Evolutionary conservation across 2,113 vertebrate genomes (phyloP).

Genomic region (Gallinago undulata): DNA sequence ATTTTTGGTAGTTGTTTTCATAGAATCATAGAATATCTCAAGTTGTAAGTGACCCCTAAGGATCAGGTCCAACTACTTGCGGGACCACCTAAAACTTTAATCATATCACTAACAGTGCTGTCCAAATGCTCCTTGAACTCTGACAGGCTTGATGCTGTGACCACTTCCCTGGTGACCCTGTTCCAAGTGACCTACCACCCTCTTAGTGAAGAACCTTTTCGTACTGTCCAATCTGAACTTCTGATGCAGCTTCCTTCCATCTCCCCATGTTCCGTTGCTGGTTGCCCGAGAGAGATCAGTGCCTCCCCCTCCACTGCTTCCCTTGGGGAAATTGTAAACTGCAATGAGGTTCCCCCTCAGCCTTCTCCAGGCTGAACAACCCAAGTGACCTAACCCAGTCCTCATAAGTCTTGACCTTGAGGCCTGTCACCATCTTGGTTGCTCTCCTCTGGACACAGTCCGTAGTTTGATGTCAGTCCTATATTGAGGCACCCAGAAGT

Average conservation of each 20-base stretch:
- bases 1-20: background rate
- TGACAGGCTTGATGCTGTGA: background rate
- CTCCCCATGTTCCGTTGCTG: background rate
- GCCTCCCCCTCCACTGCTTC: accelerated
- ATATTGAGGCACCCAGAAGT: background rate
- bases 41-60: background rate
- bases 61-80: too few species aligned
- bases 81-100: background rate
- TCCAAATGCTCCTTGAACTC: background rate
- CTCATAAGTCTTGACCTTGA: background rate
- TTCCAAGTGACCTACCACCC: background rate
- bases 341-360: background rate
- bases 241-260: background rate
- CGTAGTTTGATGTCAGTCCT: background rate
- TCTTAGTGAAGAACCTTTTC: background rate
- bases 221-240: background rate
- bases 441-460: background rate
- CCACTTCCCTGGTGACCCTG: background rate
- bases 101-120: background rate
- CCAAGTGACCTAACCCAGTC: background rate
- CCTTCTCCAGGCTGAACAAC: background rate
- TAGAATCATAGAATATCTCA: background rate
- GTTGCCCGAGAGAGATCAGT: background rate
- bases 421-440: background rate
- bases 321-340: background rate